These are phyloP conservation scores for Scomberomorus guttatus DNA, from an alignment of 2,797 vertebrate species.

Conservation along the genomic window DNA sequence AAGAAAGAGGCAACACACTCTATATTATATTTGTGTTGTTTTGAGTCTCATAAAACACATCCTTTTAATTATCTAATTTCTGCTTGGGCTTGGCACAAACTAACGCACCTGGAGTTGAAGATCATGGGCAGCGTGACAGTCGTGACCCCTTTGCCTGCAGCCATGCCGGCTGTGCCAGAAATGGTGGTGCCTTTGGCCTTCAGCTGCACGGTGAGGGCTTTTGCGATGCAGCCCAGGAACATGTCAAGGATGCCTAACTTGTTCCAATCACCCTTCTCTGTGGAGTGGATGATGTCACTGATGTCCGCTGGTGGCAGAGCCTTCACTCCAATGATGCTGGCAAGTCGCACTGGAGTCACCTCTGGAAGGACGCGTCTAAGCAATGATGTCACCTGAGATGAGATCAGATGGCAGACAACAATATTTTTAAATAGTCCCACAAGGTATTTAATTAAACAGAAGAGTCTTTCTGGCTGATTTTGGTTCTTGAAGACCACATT, in stretches of 20 bases:
- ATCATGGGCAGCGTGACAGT: slow-evolving; percentile 99
- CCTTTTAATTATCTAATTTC: not conserved
- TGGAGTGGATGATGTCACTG: slow-evolving; percentile 99
- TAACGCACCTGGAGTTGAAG: slow-evolving; percentile 96
- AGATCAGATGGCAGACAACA: not conserved
- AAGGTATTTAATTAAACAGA: not conserved
- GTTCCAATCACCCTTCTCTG: slow-evolving; percentile 99
- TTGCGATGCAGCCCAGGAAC: slow-evolving; percentile 99
- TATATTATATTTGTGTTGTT: not conserved
- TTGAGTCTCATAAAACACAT: not conserved
- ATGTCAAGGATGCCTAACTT: slow-evolving; percentile 98
- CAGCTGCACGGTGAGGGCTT: slow-evolving; percentile 98
- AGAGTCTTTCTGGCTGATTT: too few relatives aligned
- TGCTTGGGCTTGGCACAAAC: not conserved
- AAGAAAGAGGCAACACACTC: not conserved
- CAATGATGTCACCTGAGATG: slow-evolving; percentile 93
- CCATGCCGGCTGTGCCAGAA: slow-evolving; percentile 93
- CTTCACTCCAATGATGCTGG: slow-evolving; percentile 98
- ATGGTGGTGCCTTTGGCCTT: slow-evolving; percentile 99
- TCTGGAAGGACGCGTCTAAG: slow-evolving; percentile 97
- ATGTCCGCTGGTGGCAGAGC: slow-evolving; percentile 98
- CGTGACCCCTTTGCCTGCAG: slow-evolving; percentile 97
- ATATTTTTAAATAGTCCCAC: not conserved
- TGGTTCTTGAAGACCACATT: not conserved
- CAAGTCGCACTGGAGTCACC: slow-evolving; percentile 95